These are phyloP conservation scores for Thalpophila matura DNA, from an alignment of 2,888 invertebrate species.

Conservation along the genomic window DNA sequence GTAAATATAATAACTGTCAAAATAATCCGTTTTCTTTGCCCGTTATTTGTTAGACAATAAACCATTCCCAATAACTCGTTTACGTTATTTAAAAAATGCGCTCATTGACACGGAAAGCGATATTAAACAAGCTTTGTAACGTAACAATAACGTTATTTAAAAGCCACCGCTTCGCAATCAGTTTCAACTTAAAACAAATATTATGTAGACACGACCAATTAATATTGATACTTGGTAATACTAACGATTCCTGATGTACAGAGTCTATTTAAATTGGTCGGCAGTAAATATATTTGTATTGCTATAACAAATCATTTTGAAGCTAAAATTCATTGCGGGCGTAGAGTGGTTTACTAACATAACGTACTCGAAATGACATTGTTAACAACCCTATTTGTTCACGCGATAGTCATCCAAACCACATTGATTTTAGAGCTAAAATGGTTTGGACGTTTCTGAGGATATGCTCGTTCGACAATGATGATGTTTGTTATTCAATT, in stretches of 20 bases:
- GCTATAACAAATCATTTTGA: constrained; percentile 62
- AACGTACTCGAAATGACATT: constrained; percentile 57
- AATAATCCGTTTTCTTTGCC: background rate
- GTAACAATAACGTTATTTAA: constrained; percentile 51
- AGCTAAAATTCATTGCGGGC: constrained; percentile 63
- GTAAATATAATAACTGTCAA: no score
- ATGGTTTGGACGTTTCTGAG: constrained; percentile 15
- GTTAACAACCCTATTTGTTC: constrained; percentile 46
- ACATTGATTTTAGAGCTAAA: background rate
- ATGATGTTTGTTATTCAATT: constrained; percentile 47
- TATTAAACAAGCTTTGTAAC: constrained; percentile 44
- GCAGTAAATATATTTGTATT: constrained; percentile 60
- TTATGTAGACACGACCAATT: constrained; percentile 47
- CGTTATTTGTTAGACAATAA: background rate
- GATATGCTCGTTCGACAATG: constrained; percentile 26
- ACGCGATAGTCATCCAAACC: constrained; percentile 29
- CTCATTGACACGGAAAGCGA: constrained; percentile 56
- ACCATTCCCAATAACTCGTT: background rate
- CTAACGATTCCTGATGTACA: constrained; percentile 19
- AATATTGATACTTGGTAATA: constrained; percentile 47
- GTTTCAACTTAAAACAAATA: constrained; percentile 54
- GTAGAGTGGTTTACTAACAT: constrained; percentile 60
- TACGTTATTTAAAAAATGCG: background rate
- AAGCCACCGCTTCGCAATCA: constrained; percentile 49
- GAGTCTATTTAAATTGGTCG: constrained; percentile 52